A percentile compares a stretch with the other conserved stretches of the same genome.
Conservation (phyloP, 53 echinoderm and acorn worm species). For the Zoroaster sp. region DNA sequence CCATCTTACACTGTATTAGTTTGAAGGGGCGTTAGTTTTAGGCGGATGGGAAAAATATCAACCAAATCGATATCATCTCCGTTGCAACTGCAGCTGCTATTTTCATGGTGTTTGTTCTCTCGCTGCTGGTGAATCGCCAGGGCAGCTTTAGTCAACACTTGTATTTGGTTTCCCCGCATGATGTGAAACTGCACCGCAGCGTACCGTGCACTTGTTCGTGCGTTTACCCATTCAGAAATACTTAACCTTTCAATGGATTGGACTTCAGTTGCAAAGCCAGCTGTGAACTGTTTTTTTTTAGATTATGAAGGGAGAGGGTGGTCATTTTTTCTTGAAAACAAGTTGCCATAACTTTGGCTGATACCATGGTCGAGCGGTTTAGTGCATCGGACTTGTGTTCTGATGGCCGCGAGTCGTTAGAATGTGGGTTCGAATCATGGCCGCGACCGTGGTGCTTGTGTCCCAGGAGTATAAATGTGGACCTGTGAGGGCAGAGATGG, state of each 20-base stretch:
- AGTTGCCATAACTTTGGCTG: not conserved
- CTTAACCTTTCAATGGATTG: not conserved
- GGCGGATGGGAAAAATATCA: not conserved
- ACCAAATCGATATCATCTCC: not conserved
- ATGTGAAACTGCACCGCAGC: not conserved
- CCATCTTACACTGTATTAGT: not conserved
- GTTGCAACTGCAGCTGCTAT: conserved; percentile 22
- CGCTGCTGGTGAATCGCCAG: not conserved
- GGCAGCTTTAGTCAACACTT: not conserved
- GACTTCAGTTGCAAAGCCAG: not conserved
- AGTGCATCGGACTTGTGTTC: too few relatives aligned
- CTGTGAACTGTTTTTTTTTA: not conserved
- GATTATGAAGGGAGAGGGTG: not conserved
- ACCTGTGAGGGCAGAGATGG: too few relatives aligned
- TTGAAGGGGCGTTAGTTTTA: not conserved
- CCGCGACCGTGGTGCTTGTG: too few relatives aligned
- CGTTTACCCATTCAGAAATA: not conserved
- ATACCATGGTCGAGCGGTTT: too few relatives aligned
- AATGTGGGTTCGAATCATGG: too few relatives aligned
- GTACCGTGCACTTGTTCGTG: not conserved
- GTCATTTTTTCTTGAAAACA: not conserved
- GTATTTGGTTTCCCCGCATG: not conserved
- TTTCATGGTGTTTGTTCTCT: not conserved
- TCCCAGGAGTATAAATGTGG: too few relatives aligned
- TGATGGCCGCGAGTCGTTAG: too few relatives aligned